Percentiles rank a stretch among this genome's conserved stretches.
Conservation (phyloP, 2,113 vertebrate genomes). For the Phaethornis superciliosus region DNA sequence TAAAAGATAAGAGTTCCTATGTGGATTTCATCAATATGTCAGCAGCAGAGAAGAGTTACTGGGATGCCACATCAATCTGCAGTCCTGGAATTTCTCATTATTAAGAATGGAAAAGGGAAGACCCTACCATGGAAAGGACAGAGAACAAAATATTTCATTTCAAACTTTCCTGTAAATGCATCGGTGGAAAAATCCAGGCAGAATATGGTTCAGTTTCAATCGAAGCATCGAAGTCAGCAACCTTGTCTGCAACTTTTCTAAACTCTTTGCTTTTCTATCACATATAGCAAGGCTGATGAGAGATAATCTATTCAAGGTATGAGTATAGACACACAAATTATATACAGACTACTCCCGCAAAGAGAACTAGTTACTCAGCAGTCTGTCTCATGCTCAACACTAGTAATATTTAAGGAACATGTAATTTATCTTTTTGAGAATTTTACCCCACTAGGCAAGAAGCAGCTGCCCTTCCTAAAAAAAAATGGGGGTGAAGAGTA, state of each 20-base stretch:
- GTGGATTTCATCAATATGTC: not conserved
- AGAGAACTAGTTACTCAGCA: not conserved
- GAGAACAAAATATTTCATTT: not conserved
- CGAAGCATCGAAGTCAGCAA: not conserved
- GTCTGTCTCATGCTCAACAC: not conserved
- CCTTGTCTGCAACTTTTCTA: not conserved
- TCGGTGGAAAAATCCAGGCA: not conserved
- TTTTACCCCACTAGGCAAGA: not conserved
- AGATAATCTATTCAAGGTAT: not conserved
- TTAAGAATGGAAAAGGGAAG: not conserved
- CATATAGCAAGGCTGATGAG: not conserved
- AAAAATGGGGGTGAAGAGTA: not conserved
- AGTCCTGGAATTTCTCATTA: not conserved
- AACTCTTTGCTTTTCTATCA: slow-evolving; percentile 7
- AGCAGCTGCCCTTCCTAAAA: not conserved
- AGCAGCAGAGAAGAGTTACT: not conserved
- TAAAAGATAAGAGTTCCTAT: not conserved
- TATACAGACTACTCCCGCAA: not conserved
- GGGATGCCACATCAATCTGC: not conserved
- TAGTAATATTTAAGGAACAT: not conserved
- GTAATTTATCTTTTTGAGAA: not conserved
- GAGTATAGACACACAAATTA: not conserved
- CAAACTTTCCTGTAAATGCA: not conserved
- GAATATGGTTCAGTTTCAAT: slow-evolving; percentile 3
- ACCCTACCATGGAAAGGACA: not conserved